Conservation (phyloP, 2,888 invertebrate species). For the Hypolimnas misippus region DNA sequence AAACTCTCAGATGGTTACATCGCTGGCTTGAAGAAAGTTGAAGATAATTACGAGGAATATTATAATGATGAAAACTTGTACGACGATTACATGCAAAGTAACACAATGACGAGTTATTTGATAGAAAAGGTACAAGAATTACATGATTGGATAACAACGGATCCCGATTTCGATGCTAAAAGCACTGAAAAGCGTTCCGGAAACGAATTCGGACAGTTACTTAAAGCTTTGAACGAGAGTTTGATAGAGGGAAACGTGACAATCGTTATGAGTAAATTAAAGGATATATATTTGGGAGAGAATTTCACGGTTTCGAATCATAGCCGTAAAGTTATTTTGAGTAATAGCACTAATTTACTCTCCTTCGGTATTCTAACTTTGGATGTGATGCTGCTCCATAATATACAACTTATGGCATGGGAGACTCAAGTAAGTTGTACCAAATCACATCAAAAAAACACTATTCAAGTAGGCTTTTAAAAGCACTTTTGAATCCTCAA, state of each 20-base stretch:
- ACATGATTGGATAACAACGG: conserved; percentile 77
- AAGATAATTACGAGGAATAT: conserved; percentile 69
- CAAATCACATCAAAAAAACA: no score
- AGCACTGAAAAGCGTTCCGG: conserved; percentile 49
- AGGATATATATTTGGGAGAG: conserved; percentile 78
- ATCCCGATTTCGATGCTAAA: conserved; percentile 63
- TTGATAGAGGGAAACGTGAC: conserved; percentile 77
- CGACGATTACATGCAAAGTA: conserved; percentile 77
- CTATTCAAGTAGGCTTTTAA: no score
- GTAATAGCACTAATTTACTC: conserved; percentile 75
- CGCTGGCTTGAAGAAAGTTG: conserved; percentile 53
- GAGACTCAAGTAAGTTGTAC: conserved; percentile 75
- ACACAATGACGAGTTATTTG: conserved; percentile 75
- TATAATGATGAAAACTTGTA: conserved; percentile 74
- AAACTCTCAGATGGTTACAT: conserved; percentile 61
- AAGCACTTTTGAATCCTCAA: no score
- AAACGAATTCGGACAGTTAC: conserved; percentile 64
- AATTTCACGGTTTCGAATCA: conserved; percentile 59
- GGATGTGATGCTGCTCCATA: conserved; percentile 83
- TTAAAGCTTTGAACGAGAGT: conserved; percentile 81
- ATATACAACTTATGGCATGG: conserved; percentile 84
- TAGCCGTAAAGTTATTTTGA: conserved; percentile 63
- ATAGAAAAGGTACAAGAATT: conserved; percentile 81
- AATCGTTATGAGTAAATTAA: conserved; percentile 77
- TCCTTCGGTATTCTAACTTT: conserved; percentile 84